Percentiles rank a stretch among this genome's conserved stretches.
Conservation (phyloP, 2,888 invertebrate species). For the Scelioninae gen. 1 region DNA sequence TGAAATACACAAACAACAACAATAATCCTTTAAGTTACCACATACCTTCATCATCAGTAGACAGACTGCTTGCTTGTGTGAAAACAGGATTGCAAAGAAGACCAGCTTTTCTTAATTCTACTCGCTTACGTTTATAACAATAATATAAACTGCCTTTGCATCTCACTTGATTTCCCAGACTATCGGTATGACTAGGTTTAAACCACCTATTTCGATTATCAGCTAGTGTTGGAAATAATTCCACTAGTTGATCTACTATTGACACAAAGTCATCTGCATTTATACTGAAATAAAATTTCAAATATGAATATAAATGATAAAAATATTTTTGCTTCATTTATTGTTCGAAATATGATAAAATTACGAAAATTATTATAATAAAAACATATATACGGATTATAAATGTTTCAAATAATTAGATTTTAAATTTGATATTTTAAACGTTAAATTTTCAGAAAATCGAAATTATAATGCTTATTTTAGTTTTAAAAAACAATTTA, state of each 20-base stretch:
- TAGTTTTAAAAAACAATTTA: too few species aligned
- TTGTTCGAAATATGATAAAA: slow-evolving; percentile 7
- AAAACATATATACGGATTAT: too few species aligned
- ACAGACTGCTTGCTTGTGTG: neutral
- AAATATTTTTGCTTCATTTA: neutral
- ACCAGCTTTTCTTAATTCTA: slow-evolving; percentile 6
- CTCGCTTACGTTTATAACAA: slow-evolving; percentile 24
- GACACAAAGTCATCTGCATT: slow-evolving; percentile 11
- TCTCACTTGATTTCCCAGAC: slow-evolving; percentile 20
- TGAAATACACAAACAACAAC: neutral
- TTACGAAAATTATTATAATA: neutral
- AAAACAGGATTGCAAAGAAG: neutral
- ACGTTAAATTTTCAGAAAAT: too few species aligned
- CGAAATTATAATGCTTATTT: too few species aligned
- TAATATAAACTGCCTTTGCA: slow-evolving; percentile 30
- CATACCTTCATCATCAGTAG: slow-evolving; percentile 15
- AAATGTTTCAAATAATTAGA: neutral
- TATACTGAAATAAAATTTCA: slow-evolving; percentile 17
- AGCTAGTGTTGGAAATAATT: slow-evolving; percentile 24
- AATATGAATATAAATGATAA: neutral
- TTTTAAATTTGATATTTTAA: neutral
- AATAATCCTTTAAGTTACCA: neutral
- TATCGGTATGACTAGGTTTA: slow-evolving; percentile 13
- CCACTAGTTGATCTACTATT: slow-evolving; percentile 14
- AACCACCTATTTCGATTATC: slow-evolving; percentile 20